phyloP scores from a whole-genome alignment of 1,140 invertebrate genomes.

The Papilio xuthus region DNA sequence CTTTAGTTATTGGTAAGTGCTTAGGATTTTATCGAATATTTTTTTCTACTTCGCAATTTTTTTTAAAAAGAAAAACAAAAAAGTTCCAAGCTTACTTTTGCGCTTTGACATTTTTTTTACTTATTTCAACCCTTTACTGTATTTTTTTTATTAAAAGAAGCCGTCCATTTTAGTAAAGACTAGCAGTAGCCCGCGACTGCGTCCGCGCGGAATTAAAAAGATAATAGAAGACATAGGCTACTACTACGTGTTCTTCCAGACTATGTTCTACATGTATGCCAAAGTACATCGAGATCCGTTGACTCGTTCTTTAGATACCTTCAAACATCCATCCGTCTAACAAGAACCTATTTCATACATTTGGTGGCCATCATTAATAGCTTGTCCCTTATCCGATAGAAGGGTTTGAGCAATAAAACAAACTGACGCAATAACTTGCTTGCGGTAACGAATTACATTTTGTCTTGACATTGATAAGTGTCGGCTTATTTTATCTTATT shows the following conservation, averaged over 20 bases:
- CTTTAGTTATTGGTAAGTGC: neutral
- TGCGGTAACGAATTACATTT: slow-evolving; percentile 1
- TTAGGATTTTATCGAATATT: neutral
- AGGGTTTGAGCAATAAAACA: slow-evolving; percentile 5
- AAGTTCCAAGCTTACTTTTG: neutral
- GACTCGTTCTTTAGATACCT: too few species aligned
- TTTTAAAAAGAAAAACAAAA: neutral
- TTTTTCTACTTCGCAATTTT: neutral
- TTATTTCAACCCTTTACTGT: too few species aligned
- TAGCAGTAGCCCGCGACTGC: too few species aligned
- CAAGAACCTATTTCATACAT: too few species aligned
- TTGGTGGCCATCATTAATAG: neutral
- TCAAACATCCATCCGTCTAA: too few species aligned
- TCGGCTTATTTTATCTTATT: slow-evolving; percentile 1
- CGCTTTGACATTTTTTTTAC: neutral
- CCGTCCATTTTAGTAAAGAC: too few species aligned
- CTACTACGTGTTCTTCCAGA: too few species aligned
- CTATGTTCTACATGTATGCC: too few species aligned
- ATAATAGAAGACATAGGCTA: too few species aligned
- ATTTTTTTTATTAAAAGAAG: too few species aligned
- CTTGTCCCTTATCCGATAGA: neutral
- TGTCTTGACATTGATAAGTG: slow-evolving; percentile 4
- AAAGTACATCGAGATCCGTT: too few species aligned
- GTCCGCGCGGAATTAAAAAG: too few species aligned
- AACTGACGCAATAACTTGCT: slow-evolving; percentile 8